Evolutionary conservation across 2,797 vertebrate genomes (phyloP).

Genomic region (Pteropus rufus): DNA sequence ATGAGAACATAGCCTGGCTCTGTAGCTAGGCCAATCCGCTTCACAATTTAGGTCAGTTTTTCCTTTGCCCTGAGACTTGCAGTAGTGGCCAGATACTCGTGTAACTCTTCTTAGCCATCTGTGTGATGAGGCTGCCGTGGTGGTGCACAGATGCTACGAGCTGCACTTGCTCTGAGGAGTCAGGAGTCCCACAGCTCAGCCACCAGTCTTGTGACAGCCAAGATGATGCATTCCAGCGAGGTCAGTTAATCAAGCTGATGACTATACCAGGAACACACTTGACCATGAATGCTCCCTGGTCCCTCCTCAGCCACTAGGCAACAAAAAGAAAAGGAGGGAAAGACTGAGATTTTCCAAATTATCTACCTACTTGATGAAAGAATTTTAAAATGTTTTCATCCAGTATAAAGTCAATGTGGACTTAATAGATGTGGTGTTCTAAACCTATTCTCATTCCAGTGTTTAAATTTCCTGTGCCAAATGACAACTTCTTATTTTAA

Average conservation of each 20-base stretch:
- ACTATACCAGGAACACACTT: constrained; percentile 69
- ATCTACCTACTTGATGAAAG: background rate
- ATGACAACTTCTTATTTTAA: background rate
- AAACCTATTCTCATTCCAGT: background rate
- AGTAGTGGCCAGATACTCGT: background rate
- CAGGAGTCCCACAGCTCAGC: background rate
- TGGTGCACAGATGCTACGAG: background rate
- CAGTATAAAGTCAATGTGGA: background rate
- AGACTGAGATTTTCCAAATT: constrained; percentile 17
- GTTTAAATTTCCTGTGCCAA: background rate
- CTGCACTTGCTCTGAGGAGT: constrained; percentile 59
- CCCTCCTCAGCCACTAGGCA: background rate
- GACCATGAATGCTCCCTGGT: background rate
- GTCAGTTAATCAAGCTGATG: constrained; percentile 67
- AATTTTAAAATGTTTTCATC: background rate
- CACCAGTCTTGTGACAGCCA: constrained; percentile 53
- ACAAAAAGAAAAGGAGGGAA: background rate
- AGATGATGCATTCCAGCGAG: constrained; percentile 51
- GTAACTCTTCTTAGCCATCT: constrained; percentile 21
- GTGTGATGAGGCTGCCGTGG: background rate
- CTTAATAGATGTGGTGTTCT: background rate
- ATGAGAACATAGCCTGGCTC: constrained; percentile 51
- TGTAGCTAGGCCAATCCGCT: background rate
- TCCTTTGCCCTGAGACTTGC: constrained; percentile 63
- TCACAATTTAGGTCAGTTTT: constrained; percentile 55